phyloP scores from a whole-genome alignment of 2,888 invertebrate species.

The Ganaspis brasiliensis region DNA sequence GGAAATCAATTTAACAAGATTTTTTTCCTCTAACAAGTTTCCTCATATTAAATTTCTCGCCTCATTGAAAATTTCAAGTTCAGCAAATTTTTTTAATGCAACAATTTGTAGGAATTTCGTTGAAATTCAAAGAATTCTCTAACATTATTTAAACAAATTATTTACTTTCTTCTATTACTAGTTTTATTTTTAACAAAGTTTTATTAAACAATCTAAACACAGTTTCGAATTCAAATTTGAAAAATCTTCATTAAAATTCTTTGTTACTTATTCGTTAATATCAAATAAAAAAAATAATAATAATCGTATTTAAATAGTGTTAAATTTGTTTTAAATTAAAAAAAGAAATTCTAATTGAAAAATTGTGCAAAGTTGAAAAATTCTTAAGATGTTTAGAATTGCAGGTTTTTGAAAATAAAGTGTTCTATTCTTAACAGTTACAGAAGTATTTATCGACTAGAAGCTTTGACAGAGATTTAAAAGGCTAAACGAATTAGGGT shows the following conservation, averaged over 20 bases:
- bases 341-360: too few species aligned
- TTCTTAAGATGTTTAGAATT: too few species aligned
- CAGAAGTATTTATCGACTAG: constrained; percentile 11
- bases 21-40: neutral
- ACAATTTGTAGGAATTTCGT: too few species aligned
- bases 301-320: neutral
- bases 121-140: too few species aligned
- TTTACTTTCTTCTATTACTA: too few species aligned
- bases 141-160: too few species aligned
- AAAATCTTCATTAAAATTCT: too few species aligned
- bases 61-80: neutral
- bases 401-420: neutral
- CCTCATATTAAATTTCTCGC: neutral
- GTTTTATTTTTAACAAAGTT: too few species aligned
- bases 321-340: neutral
- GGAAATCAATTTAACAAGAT: constrained; percentile 2
- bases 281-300: neutral
- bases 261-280: too few species aligned
- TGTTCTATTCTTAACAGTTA: constrained; percentile 26
- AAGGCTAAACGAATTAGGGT: neutral
- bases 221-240: too few species aligned
- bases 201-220: too few species aligned
- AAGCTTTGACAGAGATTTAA: constrained; percentile 23
- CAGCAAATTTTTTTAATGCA: neutral
- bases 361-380: too few species aligned